Conservation (phyloP, 2,888 invertebrate species). For the Corbicula japonica region DNA sequence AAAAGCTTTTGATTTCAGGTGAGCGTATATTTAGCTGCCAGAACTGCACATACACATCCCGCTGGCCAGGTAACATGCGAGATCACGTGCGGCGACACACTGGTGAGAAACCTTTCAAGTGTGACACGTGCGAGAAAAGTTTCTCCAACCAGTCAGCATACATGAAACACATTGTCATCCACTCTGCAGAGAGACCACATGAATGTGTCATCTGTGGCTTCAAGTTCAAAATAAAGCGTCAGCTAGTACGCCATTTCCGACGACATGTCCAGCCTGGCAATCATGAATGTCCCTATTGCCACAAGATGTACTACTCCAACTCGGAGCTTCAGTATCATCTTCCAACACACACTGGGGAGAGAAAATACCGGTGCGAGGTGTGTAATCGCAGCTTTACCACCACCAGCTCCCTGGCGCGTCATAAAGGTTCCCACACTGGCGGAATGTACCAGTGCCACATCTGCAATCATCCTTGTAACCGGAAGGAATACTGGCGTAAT, state of each 20-base stretch:
- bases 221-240: slow-evolving; percentile 60
- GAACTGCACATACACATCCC: slow-evolving; percentile 9
- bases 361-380: slow-evolving; percentile 54
- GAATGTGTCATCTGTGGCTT: slow-evolving; percentile 64
- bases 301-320: slow-evolving; percentile 53
- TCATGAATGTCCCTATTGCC: slow-evolving; percentile 61
- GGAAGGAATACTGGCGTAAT: slow-evolving; percentile 40
- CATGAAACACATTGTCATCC: slow-evolving; percentile 63
- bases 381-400: slow-evolving; percentile 57
- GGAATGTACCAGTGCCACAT: slow-evolving; percentile 40
- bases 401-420: slow-evolving; percentile 46
- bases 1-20: slow-evolving; percentile 27
- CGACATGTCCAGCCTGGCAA: slow-evolving; percentile 62
- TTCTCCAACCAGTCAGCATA: slow-evolving; percentile 59
- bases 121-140: slow-evolving; percentile 52
- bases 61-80: slow-evolving; percentile 31
- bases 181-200: slow-evolving; percentile 64
- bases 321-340: slow-evolving; percentile 65
- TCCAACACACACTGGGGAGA: slow-evolving; percentile 62
- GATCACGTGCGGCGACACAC: slow-evolving; percentile 57
- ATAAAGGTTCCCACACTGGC: slow-evolving; percentile 48
- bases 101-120: slow-evolving; percentile 54
- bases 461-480: slow-evolving; percentile 30
- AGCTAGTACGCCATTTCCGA: slow-evolving; percentile 58
- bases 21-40: slow-evolving; percentile 11